Evolutionary conservation across 1,140 invertebrate species (phyloP).

Genomic region (Brachionus calyciflorus): DNA sequence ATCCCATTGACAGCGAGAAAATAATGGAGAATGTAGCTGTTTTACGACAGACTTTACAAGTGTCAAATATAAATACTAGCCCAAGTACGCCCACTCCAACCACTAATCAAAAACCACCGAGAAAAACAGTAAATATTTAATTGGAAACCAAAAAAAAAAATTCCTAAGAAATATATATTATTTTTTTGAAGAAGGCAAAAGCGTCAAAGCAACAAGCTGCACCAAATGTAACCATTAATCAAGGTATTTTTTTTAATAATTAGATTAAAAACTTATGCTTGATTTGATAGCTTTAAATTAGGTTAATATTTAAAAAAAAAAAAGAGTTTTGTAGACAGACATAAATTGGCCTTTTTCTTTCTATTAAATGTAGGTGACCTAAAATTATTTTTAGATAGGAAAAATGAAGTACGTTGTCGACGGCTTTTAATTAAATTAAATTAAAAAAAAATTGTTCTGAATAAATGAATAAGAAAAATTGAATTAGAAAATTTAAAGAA

Average conservation of each 20-base stretch:
- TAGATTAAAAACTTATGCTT: not conserved
- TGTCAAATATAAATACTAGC: not conserved
- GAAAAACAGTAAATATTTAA: constrained; percentile 13
- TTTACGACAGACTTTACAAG: constrained; percentile 23
- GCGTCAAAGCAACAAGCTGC: not conserved
- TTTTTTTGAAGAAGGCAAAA: not conserved
- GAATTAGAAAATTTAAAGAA: too few species aligned
- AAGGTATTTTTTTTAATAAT: constrained; percentile 13
- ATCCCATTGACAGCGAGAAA: constrained; percentile 4
- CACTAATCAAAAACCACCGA: not conserved
- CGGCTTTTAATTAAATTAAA: too few species aligned
- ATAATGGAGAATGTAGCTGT: constrained; percentile 44
- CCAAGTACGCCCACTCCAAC: not conserved
- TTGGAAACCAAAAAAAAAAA: not conserved
- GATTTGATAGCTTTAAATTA: too few species aligned
- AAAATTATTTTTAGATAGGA: too few species aligned
- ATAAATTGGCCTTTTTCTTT: too few species aligned
- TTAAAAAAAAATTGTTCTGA: too few species aligned
- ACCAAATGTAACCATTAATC: constrained; percentile 37
- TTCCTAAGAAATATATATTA: too few species aligned
- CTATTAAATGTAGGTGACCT: too few species aligned
- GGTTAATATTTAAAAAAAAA: too few species aligned
- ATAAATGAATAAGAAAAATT: too few species aligned
- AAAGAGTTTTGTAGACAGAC: too few species aligned
- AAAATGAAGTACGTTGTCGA: too few species aligned